These are phyloP conservation scores for Lymantria dispar DNA, from an alignment of 2,888 invertebrate genomes.

Conservation along the genomic window DNA sequence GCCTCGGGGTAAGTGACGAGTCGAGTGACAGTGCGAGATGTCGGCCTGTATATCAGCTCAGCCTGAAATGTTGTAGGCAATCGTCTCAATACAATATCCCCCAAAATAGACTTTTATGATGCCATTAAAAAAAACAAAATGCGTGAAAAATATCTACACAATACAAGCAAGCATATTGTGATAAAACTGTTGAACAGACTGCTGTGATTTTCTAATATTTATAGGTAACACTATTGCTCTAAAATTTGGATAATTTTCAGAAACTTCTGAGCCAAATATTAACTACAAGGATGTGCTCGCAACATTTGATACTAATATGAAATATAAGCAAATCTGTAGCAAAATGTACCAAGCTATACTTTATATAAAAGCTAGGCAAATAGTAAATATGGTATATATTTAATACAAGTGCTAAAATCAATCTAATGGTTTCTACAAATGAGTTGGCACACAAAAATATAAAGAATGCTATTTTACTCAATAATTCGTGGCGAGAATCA, in stretches of 20 bases:
- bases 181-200: no score
- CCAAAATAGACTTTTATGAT: conserved; percentile 3
- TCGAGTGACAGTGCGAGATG: conserved; percentile 78
- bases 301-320: no score
- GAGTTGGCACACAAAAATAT: conserved; percentile 6
- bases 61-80: conserved; percentile 50
- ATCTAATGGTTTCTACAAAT: conserved; percentile 1
- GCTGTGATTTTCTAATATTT: no score
- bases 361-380: neutral
- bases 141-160: conserved; percentile 5
- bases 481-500: conserved; percentile 5
- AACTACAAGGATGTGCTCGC: no score
- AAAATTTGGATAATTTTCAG: no score
- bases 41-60: conserved; percentile 74
- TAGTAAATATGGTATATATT: conserved; percentile 3
- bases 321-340: no score
- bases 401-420: conserved; percentile 3
- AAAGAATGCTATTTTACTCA: conserved; percentile 7
- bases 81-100: conserved; percentile 9
- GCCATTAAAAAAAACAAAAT: neutral
- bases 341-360: no score
- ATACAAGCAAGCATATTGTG: conserved; percentile 16
- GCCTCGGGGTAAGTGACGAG: conserved; percentile 83
- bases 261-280: no score
- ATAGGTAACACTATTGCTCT: no score